phyloP scores from a whole-genome alignment of 1,140 invertebrate species.

The Drosophila santomea region DNA sequence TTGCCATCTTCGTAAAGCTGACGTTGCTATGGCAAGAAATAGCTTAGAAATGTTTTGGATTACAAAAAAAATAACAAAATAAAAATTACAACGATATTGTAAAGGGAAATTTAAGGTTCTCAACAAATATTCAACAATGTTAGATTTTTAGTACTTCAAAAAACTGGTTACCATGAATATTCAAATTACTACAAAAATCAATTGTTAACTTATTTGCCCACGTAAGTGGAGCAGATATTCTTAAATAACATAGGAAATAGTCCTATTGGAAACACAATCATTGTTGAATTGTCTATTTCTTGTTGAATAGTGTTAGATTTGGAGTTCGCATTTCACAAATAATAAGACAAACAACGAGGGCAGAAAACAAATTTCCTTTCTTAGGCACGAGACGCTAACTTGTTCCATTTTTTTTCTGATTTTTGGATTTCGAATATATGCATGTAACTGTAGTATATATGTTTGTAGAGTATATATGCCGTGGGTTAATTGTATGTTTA shows the following conservation, averaged over 20 bases:
- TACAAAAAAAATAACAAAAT: conserved; percentile 16
- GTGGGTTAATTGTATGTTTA: conserved; percentile 56
- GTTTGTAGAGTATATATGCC: conserved; percentile 39
- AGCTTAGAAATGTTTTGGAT: not conserved
- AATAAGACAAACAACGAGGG: not conserved
- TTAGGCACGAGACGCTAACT: conserved; percentile 20
- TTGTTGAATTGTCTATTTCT: not conserved
- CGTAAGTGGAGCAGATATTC: not conserved
- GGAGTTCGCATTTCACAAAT: not conserved
- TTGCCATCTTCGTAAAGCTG: not conserved
- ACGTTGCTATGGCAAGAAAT: conserved; percentile 15
- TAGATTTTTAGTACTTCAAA: not conserved
- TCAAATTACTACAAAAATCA: not conserved
- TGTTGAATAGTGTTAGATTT: conserved; percentile 1
- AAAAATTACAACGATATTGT: not conserved
- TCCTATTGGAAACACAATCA: not conserved
- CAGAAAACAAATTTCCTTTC: conserved; percentile 6
- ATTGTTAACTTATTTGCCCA: not conserved
- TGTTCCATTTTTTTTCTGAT: conserved; percentile 1
- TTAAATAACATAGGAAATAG: too few relatives aligned
- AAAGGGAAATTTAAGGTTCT: not conserved
- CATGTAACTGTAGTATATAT: conserved; percentile 33
- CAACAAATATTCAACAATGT: conserved; percentile 1
- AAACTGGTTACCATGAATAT: not conserved
- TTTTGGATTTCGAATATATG: conserved; percentile 15